A percentile compares a stretch with the other conserved stretches of the same genome.
These are phyloP conservation scores for Drosophila dives DNA, from an alignment of 2,888 invertebrate genomes.

Conservation along the genomic window DNA sequence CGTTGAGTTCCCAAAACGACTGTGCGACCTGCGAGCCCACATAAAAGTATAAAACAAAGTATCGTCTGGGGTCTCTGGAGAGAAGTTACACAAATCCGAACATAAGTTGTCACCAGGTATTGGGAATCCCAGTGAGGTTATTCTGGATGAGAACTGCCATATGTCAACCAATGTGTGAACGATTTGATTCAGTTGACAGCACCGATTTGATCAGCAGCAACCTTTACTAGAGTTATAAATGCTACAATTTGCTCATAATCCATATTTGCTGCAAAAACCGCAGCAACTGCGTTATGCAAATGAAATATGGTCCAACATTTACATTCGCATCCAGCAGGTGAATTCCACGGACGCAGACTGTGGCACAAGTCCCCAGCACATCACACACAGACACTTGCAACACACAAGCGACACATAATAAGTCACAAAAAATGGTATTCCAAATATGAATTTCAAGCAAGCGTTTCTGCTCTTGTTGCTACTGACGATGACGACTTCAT, in stretches of 20 bases:
- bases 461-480: slow-evolving; percentile 26
- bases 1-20: background rate
- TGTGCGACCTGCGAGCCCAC: background rate
- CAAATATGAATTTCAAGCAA: slow-evolving; percentile 51
- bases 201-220: background rate
- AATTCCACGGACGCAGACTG: slow-evolving; percentile 34
- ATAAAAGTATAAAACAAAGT: slow-evolving; percentile 3
- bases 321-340: slow-evolving; percentile 57
- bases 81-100: slow-evolving; percentile 1
- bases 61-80: background rate
- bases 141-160: slow-evolving; percentile 1
- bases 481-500: slow-evolving; percentile 37
- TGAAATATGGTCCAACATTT: slow-evolving; percentile 57
- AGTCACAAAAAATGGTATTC: slow-evolving; percentile 43
- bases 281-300: slow-evolving; percentile 61
- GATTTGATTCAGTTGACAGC: slow-evolving; percentile 8
- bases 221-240: slow-evolving; percentile 17
- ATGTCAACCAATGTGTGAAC: slow-evolving; percentile 17
- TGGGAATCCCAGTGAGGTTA: background rate
- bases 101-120: slow-evolving; percentile 2
- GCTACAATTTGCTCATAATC: slow-evolving; percentile 24
- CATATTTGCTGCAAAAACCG: slow-evolving; percentile 36
- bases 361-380: background rate
- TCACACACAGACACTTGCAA: background rate
- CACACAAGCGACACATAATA: slow-evolving; percentile 30